Base-by-base conservation (phyloP, 1,140 invertebrate species). In the Magallana gigas region DNA sequence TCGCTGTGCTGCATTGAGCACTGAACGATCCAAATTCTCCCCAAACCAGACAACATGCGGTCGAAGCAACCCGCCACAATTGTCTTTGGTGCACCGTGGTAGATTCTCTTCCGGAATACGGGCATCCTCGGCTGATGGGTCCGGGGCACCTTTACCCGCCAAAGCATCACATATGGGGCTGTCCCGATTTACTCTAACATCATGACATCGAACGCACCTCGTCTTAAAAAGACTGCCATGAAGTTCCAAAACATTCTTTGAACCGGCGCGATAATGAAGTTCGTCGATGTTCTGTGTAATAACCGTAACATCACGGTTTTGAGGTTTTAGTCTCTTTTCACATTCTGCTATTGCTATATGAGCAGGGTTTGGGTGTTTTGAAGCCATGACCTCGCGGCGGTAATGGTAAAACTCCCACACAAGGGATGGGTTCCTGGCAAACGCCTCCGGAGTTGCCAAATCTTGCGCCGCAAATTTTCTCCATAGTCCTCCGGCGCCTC, bases 41-140 rank as follows among this genome's bases (percentile, higher is more conserved):
- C 97, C 97, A 96, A 98, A 98, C 98, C 98, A 98, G 14, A 98
- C 97, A 89, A 98, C 97, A 94, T 98, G 96, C 4, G 98, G 98
- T 85, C 98, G 95, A 9, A 98, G 93, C n/a, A 98, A 94, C 29
- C 96, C 97, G 68, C 94, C 95, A 94, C 98, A 98, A 76, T 88
- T 87, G 9, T 88, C 88, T 58, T 92, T 96, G 87, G 95, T 95
- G 94, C 97, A 98, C 92, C 96, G 96, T 23, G 97, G 97, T 85
- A 98, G 93, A 57, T 96, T 94, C 90, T 96, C 94, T 23, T 95
- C 93, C 68, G 97, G 96, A 91, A 98, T 97, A 64, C 90, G 92
- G n/a, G 95, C 95, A 90, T 95, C 94, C 59, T 91, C 84, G 71
- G 94, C 92, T 57, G 95, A 92, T 8, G 93, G 91, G 90, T 96